Percentiles rank a stretch among this genome's conserved stretches.
Evolutionary conservation across 1,140 invertebrate genomes (phyloP).

Genomic region (Paraescarpia echinospica): DNA sequence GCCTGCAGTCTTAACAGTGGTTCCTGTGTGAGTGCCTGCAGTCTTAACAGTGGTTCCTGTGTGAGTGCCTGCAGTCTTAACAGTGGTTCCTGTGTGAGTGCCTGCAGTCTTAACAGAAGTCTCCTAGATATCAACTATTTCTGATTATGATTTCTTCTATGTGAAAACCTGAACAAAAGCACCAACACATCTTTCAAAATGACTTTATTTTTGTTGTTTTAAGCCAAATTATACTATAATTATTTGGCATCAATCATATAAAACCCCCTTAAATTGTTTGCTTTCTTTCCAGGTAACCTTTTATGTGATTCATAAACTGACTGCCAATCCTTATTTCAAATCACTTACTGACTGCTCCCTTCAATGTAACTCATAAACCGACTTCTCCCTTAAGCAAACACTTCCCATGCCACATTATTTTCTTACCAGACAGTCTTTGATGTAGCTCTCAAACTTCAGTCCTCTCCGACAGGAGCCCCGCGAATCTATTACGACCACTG

Average conservation of each 20-base stretch:
- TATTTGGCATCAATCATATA: background rate
- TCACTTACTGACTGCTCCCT: background rate
- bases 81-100: too few relatives aligned
- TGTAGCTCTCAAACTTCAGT: slow-evolving; percentile 84
- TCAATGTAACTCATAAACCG: background rate
- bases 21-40: too few relatives aligned
- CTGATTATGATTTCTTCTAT: too few relatives aligned
- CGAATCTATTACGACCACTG: slow-evolving; percentile 92
- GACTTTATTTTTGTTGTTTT: too few relatives aligned
- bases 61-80: too few relatives aligned
- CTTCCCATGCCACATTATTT: background rate
- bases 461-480: slow-evolving; percentile 92
- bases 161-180: too few relatives aligned
- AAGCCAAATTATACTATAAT: background rate
- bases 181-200: too few relatives aligned
- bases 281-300: background rate
- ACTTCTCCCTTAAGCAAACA: background rate
- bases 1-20: too few relatives aligned
- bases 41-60: too few relatives aligned
- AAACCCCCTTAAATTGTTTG: background rate
- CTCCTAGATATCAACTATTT: background rate
- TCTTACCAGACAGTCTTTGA: slow-evolving; percentile 78
- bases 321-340: background rate
- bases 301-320: background rate
- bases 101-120: background rate